A percentile compares a stretch with the other conserved stretches of the same genome.
Conservation (phyloP, 2,888 invertebrate genomes). For the Amblyjoppa fuscipennis region DNA sequence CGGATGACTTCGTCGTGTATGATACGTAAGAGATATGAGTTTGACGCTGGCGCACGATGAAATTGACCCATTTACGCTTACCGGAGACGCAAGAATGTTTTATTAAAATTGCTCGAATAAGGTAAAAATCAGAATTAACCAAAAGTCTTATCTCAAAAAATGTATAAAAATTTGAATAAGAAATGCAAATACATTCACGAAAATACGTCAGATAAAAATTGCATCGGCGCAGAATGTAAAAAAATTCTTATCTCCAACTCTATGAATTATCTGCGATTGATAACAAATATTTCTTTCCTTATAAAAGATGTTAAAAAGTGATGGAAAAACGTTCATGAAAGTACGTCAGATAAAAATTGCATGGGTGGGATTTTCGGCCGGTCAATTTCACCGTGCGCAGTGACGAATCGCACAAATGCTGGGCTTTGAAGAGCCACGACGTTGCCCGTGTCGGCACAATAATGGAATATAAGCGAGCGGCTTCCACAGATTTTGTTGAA, state of each 20-base stretch:
- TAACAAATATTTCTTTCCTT: no score
- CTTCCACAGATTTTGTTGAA: slow-evolving; percentile 43
- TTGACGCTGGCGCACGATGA: slow-evolving; percentile 12
- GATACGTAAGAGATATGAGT: slow-evolving; percentile 17
- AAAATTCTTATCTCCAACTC: no score
- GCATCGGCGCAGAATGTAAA: no score
- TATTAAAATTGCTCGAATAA: not conserved
- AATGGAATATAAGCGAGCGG: slow-evolving; percentile 36
- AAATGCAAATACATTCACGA: no score
- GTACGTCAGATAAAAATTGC: not conserved
- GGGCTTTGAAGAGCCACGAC: not conserved
- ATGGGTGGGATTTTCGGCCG: not conserved
- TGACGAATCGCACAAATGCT: not conserved
- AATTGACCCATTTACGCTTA: slow-evolving; percentile 15
- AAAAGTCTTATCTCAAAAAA: no score
- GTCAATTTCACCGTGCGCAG: not conserved
- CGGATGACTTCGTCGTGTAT: slow-evolving; percentile 42
- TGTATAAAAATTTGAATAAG: not conserved
- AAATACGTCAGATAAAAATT: no score
- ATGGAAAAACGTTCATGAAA: not conserved
- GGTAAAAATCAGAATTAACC: no score
- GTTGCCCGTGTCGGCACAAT: slow-evolving; percentile 28
- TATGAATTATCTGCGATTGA: no score
- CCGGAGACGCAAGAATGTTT: not conserved
- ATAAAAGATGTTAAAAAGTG: no score